Conservation (phyloP, 2,888 invertebrate genomes). For the Apamea anceps region DNA sequence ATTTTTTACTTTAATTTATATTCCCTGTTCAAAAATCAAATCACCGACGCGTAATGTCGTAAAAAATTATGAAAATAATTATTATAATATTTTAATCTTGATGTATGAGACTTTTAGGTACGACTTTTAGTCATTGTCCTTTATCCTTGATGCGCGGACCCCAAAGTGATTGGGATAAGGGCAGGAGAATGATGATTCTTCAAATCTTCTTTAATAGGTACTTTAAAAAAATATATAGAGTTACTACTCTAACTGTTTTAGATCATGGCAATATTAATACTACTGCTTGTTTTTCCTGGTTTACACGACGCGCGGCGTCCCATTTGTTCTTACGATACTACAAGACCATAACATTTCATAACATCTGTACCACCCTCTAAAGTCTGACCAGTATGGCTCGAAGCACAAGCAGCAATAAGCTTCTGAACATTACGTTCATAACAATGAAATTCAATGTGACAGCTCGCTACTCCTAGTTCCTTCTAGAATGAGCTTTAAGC, state of each 20-base stretch:
- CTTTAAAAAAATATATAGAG: background rate
- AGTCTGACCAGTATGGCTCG: slow-evolving; percentile 4
- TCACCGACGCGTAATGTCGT: no score
- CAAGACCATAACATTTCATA: background rate
- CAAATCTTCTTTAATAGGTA: background rate
- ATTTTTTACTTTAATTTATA: no score
- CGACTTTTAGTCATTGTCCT: no score
- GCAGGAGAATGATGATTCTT: background rate
- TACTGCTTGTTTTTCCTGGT: background rate
- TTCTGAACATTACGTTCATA: slow-evolving; percentile 13
- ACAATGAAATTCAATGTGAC: slow-evolving; percentile 24
- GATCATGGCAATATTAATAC: background rate
- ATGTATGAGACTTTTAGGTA: no score
- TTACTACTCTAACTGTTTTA: background rate
- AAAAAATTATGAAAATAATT: no score
- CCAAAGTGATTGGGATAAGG: background rate
- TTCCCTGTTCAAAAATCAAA: no score
- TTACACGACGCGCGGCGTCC: background rate
- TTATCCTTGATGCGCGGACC: background rate
- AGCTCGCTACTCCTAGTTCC: slow-evolving; percentile 2
- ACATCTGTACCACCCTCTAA: background rate
- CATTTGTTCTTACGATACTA: background rate
- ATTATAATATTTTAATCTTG: no score
- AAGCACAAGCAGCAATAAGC: slow-evolving; percentile 24
- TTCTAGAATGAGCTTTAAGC: background rate